A percentile compares a stretch with the other conserved stretches of the same genome.
Evolutionary conservation across 2,113 vertebrate species (phyloP).

Genomic region (Halichoeres trimaculatus): DNA sequence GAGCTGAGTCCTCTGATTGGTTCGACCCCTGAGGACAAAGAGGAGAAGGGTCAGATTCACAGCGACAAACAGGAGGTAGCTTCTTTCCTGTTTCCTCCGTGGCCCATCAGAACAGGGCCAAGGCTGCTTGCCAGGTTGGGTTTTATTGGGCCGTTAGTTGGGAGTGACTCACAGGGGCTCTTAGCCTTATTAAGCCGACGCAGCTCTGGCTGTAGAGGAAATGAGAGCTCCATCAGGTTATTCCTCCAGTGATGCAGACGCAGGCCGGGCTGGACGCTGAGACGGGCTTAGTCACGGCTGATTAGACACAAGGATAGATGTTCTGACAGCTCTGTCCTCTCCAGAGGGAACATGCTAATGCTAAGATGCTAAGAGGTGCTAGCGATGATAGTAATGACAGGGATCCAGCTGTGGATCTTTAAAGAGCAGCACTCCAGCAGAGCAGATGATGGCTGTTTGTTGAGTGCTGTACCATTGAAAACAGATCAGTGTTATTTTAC

Average conservation of each 20-base stretch:
- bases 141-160: slow-evolving; percentile 16
- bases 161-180: slow-evolving; percentile 40
- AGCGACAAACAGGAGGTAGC: slow-evolving; percentile 14
- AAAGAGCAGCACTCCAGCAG: slow-evolving; percentile 11
- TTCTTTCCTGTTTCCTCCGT: slow-evolving; percentile 39
- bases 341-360: slow-evolving; percentile 33
- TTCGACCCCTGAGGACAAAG: too few species aligned
- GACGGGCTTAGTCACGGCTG: slow-evolving; percentile 59
- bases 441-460: slow-evolving; percentile 42
- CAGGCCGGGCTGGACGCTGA: slow-evolving; percentile 37
- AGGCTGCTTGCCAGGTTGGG: slow-evolving; percentile 30
- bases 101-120: slow-evolving; percentile 9
- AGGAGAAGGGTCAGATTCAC: too few species aligned
- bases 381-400: slow-evolving; percentile 33
- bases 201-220: slow-evolving; percentile 46
- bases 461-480: slow-evolving; percentile 4
- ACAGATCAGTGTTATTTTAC: slow-evolving; percentile 14
- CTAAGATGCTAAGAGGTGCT: slow-evolving; percentile 20
- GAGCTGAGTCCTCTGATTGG: too few species aligned
- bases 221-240: slow-evolving; percentile 53
- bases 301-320: slow-evolving; percentile 53
- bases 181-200: slow-evolving; percentile 60
- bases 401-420: slow-evolving; percentile 53
- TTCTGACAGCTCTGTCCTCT: slow-evolving; percentile 56
- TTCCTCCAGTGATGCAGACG: slow-evolving; percentile 52